These are phyloP conservation scores for Samia ricini DNA, from an alignment of 1,140 invertebrate species.

Conservation along the genomic window DNA sequence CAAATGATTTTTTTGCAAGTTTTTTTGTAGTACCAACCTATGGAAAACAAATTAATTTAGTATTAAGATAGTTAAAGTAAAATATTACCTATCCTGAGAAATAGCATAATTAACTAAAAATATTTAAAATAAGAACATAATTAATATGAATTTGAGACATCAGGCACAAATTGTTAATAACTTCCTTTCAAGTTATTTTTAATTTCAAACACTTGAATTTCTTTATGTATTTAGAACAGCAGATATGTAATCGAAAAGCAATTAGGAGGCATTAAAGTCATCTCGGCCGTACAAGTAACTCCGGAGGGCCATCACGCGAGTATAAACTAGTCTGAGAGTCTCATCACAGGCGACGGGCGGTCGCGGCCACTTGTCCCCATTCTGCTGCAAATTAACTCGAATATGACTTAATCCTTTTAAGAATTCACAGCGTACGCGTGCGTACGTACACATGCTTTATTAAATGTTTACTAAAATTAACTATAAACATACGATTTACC, in stretches of 20 bases:
- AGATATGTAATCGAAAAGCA: neutral
- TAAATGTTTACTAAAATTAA: neutral
- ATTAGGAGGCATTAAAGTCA: neutral
- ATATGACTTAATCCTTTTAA: slow-evolving; percentile 70
- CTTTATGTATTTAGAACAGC: neutral
- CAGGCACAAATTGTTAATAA: no score
- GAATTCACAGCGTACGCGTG: slow-evolving; percentile 37
- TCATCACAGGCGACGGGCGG: slow-evolving; percentile 43
- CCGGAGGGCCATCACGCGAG: neutral
- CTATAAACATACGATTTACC: neutral
- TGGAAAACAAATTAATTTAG: no score
- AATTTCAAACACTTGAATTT: neutral
- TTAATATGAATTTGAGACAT: no score
- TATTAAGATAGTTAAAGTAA: no score
- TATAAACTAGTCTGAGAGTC: neutral
- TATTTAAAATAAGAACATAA: neutral
- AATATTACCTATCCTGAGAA: no score
- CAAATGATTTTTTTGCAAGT: no score
- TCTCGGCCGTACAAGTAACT: neutral
- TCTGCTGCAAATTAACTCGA: slow-evolving; percentile 59
- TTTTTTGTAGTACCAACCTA: no score
- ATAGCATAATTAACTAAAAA: neutral
- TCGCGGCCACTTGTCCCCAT: slow-evolving; percentile 63
- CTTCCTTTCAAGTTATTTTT: neutral
- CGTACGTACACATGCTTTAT: slow-evolving; percentile 1